These are phyloP conservation scores for Volucella bombylans DNA, from an alignment of 2,888 invertebrate species.

Conservation along the genomic window DNA sequence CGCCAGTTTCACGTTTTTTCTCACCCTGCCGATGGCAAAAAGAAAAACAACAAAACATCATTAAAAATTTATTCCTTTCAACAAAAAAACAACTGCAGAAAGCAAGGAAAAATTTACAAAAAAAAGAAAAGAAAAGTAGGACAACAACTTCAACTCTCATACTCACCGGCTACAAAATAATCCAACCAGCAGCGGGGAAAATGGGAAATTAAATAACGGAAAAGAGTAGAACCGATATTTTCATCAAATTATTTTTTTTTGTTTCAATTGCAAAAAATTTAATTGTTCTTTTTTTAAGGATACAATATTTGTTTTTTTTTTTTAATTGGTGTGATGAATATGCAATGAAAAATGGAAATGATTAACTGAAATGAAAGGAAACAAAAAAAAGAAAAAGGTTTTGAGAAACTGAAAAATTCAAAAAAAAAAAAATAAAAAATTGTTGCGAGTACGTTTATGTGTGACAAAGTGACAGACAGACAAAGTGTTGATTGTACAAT, in stretches of 20 bases:
- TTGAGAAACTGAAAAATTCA: neutral
- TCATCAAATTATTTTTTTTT: constrained; percentile 60
- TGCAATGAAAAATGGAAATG: constrained; percentile 67
- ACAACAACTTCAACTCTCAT: neutral
- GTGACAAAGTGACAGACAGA: neutral
- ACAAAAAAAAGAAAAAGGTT: constrained; percentile 28
- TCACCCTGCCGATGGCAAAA: constrained; percentile 85
- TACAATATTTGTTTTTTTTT: constrained; percentile 29
- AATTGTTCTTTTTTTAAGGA: constrained; percentile 47
- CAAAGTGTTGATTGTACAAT: constrained; percentile 10
- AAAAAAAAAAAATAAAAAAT: neutral
- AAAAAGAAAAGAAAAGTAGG: constrained; percentile 36
- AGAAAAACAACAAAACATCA: neutral
- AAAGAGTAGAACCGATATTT: constrained; percentile 66
- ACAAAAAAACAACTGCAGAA: constrained; percentile 19
- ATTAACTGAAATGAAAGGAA: constrained; percentile 59
- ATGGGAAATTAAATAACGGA: constrained; percentile 67
- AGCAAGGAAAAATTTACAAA: neutral
- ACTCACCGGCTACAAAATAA: constrained; percentile 64
- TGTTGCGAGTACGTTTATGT: constrained; percentile 48
- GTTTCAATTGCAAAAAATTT: constrained; percentile 48
- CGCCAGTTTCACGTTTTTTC: constrained; percentile 91
- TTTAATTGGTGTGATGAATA: constrained; percentile 53
- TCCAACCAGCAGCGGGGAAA: constrained; percentile 64
- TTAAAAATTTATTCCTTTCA: constrained; percentile 8